Conservation (phyloP, 2,888 invertebrate genomes). For the Aleiodes leptofemur region DNA sequence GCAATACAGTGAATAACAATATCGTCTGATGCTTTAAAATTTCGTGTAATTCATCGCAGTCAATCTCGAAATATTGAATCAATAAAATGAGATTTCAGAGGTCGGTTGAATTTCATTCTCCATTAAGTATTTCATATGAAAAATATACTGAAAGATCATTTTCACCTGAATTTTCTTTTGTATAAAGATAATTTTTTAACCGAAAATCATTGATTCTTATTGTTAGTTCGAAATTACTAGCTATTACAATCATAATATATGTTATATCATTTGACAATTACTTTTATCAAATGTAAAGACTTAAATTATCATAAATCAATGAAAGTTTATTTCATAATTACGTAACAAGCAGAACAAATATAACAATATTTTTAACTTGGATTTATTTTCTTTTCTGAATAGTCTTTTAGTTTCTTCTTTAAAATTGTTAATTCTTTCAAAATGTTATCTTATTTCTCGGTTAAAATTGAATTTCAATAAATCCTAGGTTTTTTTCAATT, state of each 20-base stretch:
- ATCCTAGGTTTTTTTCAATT: neutral
- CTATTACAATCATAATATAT: slow-evolving; percentile 2
- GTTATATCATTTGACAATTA: slow-evolving; percentile 42
- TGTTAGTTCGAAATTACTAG: neutral
- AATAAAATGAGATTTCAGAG: too few relatives aligned
- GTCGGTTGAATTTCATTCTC: neutral
- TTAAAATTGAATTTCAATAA: slow-evolving; percentile 5
- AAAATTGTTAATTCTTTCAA: slow-evolving; percentile 43
- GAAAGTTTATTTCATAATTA: slow-evolving; percentile 32
- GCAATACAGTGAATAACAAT: too few relatives aligned
- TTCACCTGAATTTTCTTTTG: neutral
- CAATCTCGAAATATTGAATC: too few relatives aligned
- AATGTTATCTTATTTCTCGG: neutral
- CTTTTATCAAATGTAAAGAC: slow-evolving; percentile 40
- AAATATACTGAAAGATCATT: neutral
- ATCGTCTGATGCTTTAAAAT: too few relatives aligned
- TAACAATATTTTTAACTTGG: slow-evolving; percentile 30
- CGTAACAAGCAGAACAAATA: slow-evolving; percentile 31
- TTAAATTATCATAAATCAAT: slow-evolving; percentile 50
- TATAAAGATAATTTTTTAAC: neutral
- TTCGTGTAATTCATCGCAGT: too few relatives aligned
- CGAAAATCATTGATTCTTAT: neutral
- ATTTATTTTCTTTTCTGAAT: slow-evolving; percentile 11
- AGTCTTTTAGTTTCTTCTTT: slow-evolving; percentile 33
- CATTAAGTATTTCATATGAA: neutral